These are phyloP conservation scores for Allacma fusca DNA, from an alignment of 2,888 invertebrate genomes.

Conservation along the genomic window DNA sequence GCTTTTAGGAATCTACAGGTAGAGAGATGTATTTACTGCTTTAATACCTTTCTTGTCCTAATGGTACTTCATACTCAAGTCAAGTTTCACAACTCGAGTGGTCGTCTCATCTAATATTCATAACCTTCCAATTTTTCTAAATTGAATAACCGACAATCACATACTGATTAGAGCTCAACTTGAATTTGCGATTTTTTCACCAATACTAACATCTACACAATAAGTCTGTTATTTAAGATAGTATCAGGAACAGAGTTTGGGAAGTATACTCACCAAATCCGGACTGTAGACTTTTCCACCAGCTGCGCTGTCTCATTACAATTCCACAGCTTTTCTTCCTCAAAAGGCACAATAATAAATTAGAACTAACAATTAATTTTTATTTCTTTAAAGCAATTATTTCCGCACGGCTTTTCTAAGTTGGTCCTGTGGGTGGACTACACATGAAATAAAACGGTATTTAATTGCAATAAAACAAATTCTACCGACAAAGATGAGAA, in stretches of 20 bases:
- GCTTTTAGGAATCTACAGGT: background rate
- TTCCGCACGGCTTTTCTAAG: background rate
- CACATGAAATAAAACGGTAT: background rate
- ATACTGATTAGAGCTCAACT: background rate
- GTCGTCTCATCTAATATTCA: constrained; percentile 28
- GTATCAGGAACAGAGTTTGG: too few relatives aligned
- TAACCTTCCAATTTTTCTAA: constrained; percentile 25
- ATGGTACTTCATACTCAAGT: constrained; percentile 21
- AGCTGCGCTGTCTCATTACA: background rate
- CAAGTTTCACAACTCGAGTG: constrained; percentile 4
- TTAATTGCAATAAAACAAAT: too few relatives aligned
- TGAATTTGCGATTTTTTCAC: background rate
- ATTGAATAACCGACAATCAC: constrained; percentile 33
- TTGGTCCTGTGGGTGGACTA: background rate
- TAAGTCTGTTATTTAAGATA: too few relatives aligned
- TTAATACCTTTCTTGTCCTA: constrained; percentile 27
- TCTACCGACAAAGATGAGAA: too few relatives aligned
- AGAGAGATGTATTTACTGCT: constrained; percentile 13
- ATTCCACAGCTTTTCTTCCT: background rate
- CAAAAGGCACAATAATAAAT: constrained; percentile 8
- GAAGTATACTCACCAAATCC: background rate
- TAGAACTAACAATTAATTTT: background rate
- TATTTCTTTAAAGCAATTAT: background rate
- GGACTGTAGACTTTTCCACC: background rate
- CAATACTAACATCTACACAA: background rate